Base-by-base conservation (phyloP, 1,140 invertebrate species). In the Philaenus spumarius region DNA sequence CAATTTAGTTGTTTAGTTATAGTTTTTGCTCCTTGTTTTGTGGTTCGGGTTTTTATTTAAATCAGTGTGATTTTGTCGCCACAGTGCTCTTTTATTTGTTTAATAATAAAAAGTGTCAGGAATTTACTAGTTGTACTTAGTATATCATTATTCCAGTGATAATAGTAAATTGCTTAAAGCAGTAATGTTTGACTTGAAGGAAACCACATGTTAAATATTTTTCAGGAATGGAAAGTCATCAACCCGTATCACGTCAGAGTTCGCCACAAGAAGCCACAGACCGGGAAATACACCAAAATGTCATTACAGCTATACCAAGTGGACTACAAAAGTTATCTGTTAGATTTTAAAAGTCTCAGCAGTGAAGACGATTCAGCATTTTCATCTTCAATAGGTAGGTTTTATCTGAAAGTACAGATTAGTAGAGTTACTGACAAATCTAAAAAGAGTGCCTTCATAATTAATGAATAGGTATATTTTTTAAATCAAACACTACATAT, bases 291-390 rank as follows among this genome's bases (percentile, higher is more conserved):
- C 73, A 90, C 92, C 12, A 97, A 97, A 76, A 98, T 99, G 95
- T 96, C 93, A 0, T 78, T 99, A 37, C 97, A 99, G 73, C 77
- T 99, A 24, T 99, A 99, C 74, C 96, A 99, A 78, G 97, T 99
- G 2, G 97, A 99, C 74, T 91, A 93, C 68, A 96, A 97, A 73
- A 97, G 91, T 67, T 99, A 95, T 72, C 78, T 99, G 19, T 76
- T 99, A 3, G 97, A 99, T 75, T 99, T 99, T 71, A 99, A 99
- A 74, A 96, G 93, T 60, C 76, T 97, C 7, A 88, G 85, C 14
- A 86, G 81, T 22, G 89, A 92, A 70, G 86, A 87, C 60, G 59
- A 64, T 50, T 47, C 56, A 24, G 15, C 46, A 30, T 47, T 40
- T 37, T 12, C 62, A 24, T 22, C 20, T 43, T 19, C 40, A 14